A percentile compares a stretch with the other conserved stretches of the same genome.
Conservation (phyloP, 2,797 vertebrate genomes). For the Phrynocephalus forsythii region DNA sequence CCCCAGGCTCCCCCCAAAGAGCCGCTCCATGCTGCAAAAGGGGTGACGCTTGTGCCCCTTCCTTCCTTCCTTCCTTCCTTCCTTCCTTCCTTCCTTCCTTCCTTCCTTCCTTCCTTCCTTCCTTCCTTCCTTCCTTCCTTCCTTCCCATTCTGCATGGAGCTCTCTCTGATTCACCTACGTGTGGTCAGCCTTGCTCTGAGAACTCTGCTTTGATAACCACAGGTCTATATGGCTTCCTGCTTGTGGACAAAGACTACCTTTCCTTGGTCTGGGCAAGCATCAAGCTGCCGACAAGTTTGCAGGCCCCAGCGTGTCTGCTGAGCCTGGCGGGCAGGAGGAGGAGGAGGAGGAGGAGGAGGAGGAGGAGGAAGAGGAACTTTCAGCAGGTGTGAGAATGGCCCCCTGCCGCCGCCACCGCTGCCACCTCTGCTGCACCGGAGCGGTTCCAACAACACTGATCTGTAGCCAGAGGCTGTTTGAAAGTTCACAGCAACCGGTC, state of each 20-base stretch:
- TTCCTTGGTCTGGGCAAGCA: conserved; percentile 42
- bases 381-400: conserved; percentile 66
- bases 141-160: neutral
- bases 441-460: conserved; percentile 53
- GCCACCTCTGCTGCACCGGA: neutral
- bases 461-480: conserved; percentile 48
- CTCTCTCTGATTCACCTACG: no score
- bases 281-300: conserved; percentile 41
- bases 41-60: neutral
- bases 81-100: neutral
- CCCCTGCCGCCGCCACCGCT: no score
- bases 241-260: neutral
- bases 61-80: neutral
- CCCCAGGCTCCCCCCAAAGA: neutral
- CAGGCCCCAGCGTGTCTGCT: conserved; percentile 48
- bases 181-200: no score
- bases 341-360: no score
- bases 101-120: neutral
- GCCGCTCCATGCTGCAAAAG: neutral
- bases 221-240: conserved; percentile 46
- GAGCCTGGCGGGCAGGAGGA: conserved; percentile 39
- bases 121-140: fast-evolving
- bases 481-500: conserved; percentile 22
- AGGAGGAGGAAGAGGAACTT: neutral
- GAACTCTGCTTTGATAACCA: conserved; percentile 44